Evolutionary conservation across 2,888 invertebrate genomes (phyloP).

Genomic region (Phalera bucephala): DNA sequence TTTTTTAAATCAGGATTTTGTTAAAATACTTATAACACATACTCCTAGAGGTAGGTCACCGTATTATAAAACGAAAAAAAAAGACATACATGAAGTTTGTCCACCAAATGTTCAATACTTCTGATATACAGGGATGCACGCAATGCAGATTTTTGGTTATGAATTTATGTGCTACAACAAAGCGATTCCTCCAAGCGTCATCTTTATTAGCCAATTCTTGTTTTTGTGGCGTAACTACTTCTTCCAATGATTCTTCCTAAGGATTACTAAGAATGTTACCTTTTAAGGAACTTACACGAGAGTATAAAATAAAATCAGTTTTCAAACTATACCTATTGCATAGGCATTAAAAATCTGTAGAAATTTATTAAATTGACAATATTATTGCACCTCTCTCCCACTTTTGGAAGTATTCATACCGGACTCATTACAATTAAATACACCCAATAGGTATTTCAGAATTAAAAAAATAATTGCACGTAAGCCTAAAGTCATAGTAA

Average conservation of each 20-base stretch:
- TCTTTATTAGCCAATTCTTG: constrained; percentile 84
- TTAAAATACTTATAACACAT: too few relatives aligned
- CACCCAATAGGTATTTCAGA: too few relatives aligned
- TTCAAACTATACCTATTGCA: too few relatives aligned
- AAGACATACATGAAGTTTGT: constrained; percentile 89
- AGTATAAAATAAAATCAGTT: too few relatives aligned
- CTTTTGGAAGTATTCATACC: too few relatives aligned
- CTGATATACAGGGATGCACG: constrained; percentile 91
- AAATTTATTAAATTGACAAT: too few relatives aligned
- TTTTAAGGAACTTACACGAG: neutral
- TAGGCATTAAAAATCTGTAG: too few relatives aligned
- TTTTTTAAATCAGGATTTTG: too few relatives aligned
- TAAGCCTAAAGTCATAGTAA: constrained; percentile 26
- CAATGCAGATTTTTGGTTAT: constrained; percentile 85
- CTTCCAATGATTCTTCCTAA: constrained; percentile 74
- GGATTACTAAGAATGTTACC: constrained; percentile 1
- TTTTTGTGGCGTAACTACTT: constrained; percentile 79
- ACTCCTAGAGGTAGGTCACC: too few relatives aligned
- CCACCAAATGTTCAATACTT: constrained; percentile 91
- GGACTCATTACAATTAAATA: neutral
- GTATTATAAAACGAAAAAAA: too few relatives aligned
- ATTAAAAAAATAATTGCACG: too few relatives aligned
- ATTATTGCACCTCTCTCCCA: too few relatives aligned
- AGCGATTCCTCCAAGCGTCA: constrained; percentile 86
- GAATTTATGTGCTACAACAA: constrained; percentile 56